Conservation (phyloP, 1,140 invertebrate genomes). For the Euborellia annulipes region DNA sequence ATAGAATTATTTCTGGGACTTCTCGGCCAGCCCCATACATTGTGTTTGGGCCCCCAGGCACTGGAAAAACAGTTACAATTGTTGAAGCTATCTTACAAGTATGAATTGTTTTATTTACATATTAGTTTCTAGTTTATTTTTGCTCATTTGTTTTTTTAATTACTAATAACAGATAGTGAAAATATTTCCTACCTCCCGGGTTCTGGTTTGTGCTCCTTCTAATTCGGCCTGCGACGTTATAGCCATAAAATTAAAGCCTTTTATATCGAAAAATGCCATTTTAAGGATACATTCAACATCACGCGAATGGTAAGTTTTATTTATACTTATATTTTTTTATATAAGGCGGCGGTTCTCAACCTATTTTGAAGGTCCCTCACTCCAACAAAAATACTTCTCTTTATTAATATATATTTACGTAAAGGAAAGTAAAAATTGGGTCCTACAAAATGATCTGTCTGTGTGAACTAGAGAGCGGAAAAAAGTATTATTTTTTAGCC, state of each 20-base stretch:
- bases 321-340: neutral
- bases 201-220: constrained; percentile 54
- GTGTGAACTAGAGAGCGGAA: no score
- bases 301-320: constrained; percentile 21
- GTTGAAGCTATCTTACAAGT: constrained; percentile 52
- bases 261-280: constrained; percentile 24
- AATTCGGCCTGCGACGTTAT: constrained; percentile 64
- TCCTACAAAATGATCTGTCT: no score
- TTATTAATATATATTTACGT: no score
- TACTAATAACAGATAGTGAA: no score
- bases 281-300: constrained; percentile 31
- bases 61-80: constrained; percentile 65
- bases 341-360: no score
- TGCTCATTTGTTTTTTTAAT: no score
- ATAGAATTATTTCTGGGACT: constrained; percentile 38
- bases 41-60: constrained; percentile 65
- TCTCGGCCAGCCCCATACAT: constrained; percentile 52
- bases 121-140: no score
- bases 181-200: constrained; percentile 29
- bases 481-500: no score
- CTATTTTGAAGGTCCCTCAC: no score
- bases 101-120: no score
- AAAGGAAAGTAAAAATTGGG: no score
- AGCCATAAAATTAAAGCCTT: constrained; percentile 33
- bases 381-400: no score